Base-by-base conservation (phyloP, 2,888 invertebrate genomes). In the Lithophane ornitopus region DNA sequence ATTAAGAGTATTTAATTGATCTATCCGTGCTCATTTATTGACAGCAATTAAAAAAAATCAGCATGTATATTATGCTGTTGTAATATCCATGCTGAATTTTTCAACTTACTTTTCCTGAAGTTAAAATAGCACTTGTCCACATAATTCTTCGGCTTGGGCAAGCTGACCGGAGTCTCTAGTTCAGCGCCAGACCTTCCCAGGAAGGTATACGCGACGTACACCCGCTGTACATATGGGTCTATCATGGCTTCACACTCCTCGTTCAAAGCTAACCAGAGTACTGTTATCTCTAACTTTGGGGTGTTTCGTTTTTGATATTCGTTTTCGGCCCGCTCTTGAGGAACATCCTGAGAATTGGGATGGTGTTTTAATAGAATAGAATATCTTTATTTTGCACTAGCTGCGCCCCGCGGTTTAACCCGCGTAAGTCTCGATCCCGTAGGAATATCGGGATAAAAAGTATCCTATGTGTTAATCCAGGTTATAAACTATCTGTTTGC, bases 241-340 rank as follows among this genome's bases (percentile, higher is more conserved):
- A 77, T 9, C 93, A 94, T 93, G 1, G 93, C 94, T 7, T 91
- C 90, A 76, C 93, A 93, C 72, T 94, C 93, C 70, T 94, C 94
- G 85, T 93, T 94, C 3, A 94, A 86, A 0, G 94, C 93, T 52
- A 94, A 83, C 94, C 94, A 94, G n/a, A 92, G 87, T 0, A 94
- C 74, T 0, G 93, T 93, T n/a, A 94, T 91, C 28, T 90, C 89
- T 12, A 94, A 74, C 56, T 75, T 85, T n/a, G 90, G 87, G 1
- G 62, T 39, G 2, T 26, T 65, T 41, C 3, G 46, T 6, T 61
- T 34, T 26, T 14, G 12, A n/a, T 62, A 34, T 2, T 76, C 76
- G 0, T 72, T 74, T 1, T 19, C 22, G 3, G 34, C 22, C 16
- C n/a, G 39, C 3, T 61, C 28, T 19, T 39, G 28, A 14, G n/a